A percentile compares a stretch with the other conserved stretches of the same genome.
Evolutionary conservation across 2,888 invertebrate genomes (phyloP).

Genomic region (Meiosimyza decipiens): DNA sequence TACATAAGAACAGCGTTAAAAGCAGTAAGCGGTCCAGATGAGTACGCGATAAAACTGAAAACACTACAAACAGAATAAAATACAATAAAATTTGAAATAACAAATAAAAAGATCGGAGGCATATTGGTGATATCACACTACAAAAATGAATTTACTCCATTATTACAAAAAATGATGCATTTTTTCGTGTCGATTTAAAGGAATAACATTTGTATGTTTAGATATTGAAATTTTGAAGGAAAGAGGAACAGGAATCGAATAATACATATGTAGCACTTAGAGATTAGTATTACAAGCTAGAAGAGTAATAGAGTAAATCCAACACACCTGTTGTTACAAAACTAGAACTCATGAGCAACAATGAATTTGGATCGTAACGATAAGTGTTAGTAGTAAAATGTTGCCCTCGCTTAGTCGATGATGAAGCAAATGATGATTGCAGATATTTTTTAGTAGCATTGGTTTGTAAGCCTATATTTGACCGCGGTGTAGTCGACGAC

Average conservation of each 20-base stretch:
- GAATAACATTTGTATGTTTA: conserved; percentile 3
- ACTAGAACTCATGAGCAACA: conserved; percentile 65
- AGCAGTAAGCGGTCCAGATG: too few relatives aligned
- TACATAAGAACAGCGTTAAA: too few relatives aligned
- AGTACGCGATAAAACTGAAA: too few relatives aligned
- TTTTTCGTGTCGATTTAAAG: too few relatives aligned
- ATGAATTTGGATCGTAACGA: conserved; percentile 64
- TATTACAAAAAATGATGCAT: too few relatives aligned
- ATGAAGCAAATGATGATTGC: conserved; percentile 63
- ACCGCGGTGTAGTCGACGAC: conserved; percentile 57
- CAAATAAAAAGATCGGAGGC: too few relatives aligned
- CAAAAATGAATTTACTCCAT: too few relatives aligned
- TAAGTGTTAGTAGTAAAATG: conserved; percentile 63
- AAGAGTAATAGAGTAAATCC: conserved; percentile 37
- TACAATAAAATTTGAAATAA: too few relatives aligned
- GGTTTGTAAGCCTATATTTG: conserved; percentile 62
- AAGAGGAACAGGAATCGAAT: too few relatives aligned
- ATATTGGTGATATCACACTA: too few relatives aligned
- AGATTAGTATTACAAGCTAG: conserved; percentile 3
- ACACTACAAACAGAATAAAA: too few relatives aligned
- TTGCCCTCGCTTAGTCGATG: conserved; percentile 59
- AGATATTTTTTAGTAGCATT: conserved; percentile 66
- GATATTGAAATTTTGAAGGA: too few relatives aligned
- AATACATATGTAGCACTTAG: neutral
- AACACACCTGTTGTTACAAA: conserved; percentile 66